Base-by-base conservation (phyloP, 35 echinoderm and acorn worm species). In the Anneissia japonica region DNA sequence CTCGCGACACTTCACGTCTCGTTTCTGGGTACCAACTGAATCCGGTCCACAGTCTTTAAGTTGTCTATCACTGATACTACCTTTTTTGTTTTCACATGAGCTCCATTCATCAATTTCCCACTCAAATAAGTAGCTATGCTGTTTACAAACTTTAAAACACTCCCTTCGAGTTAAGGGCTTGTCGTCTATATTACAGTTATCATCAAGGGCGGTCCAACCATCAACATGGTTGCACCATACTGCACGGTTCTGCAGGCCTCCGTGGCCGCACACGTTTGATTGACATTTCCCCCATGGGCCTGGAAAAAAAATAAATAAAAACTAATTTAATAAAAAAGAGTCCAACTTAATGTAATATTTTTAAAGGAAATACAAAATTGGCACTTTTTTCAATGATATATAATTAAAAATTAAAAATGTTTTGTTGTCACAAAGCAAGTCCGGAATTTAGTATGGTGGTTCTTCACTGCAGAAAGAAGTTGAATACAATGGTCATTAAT, bases 131-230 rank as follows among this genome's bases (percentile, higher is more conserved):
- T 89, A 32, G 38, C 89, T 37, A 41, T 97, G 96, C 21, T 89
- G 46, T 31, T 82, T 37, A 79, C 96, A 99, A 37, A 99, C 92
- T 92, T 90, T 89, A 75, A 99, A 99, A 83, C 96, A 99, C 6
- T 37, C 82, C 39, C 85, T 75, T 43, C 43, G 77, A 12, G 73
- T 83, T 31, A 73, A 38, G 4, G 92, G 92, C 38, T 81, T 73
- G 30, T 55, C 80, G 23, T 39, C 72, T 37, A 36, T 51, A n/a
- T 74, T 88, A 32, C 92, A 94, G 35, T 90, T 84, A 13, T 84
- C 83, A 4, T 81, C 26, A 5, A 32, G n/a, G 21, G 73, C 79
- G 7, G 88, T 90, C 46, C 74, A 77, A 0, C 88, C 81, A 32
- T 90, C 92, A 13, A 72, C n/a, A 41, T 84, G 79, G 30, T 35